Percentiles rank a stretch among this genome's conserved stretches.
Evolutionary conservation across 1,140 invertebrate species (phyloP).

Genomic region (Chymomyza costata): DNA sequence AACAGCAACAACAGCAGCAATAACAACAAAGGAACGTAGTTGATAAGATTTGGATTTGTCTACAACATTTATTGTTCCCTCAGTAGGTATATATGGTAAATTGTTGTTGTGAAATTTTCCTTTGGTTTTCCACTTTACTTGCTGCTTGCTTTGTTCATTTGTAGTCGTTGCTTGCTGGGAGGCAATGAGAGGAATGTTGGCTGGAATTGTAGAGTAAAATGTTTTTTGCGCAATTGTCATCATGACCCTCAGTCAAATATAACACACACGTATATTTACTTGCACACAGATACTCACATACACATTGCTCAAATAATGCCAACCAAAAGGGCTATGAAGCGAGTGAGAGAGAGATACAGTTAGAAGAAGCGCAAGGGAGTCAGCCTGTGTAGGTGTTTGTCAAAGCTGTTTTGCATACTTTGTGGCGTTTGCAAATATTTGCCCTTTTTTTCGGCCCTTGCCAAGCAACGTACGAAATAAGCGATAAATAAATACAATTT

Average conservation of each 20-base stretch:
- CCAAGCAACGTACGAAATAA: conserved; percentile 60
- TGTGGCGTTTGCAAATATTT: conserved; percentile 67
- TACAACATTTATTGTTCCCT: conserved; percentile 59
- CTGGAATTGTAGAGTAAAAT: conserved; percentile 35
- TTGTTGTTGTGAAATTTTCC: conserved; percentile 46
- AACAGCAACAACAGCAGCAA: conserved; percentile 11
- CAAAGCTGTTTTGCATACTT: conserved; percentile 69
- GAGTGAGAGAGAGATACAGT: neutral
- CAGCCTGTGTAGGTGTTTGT: conserved; percentile 53
- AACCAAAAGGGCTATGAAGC: conserved; percentile 20
- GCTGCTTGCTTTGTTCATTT: conserved; percentile 38
- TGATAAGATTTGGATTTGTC: conserved; percentile 69
- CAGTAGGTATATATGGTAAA: no score
- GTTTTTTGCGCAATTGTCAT: conserved; percentile 67
- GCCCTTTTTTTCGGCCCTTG: conserved; percentile 46
- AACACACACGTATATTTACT: no score
- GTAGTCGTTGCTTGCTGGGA: no score
- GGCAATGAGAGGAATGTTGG: no score
- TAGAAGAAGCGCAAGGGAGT: neutral
- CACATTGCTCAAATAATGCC: conserved; percentile 23
- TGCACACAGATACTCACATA: conserved; percentile 9
- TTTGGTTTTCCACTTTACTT: conserved; percentile 61
- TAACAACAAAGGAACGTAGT: conserved; percentile 37
- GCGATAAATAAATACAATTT: conserved; percentile 73
- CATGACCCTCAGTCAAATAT: conserved; percentile 62